Evolutionary conservation across 2,888 invertebrate species (phyloP), one percentile per base, ranked within the genome.

Genomic region (Meteorus cinctellus): DNA sequence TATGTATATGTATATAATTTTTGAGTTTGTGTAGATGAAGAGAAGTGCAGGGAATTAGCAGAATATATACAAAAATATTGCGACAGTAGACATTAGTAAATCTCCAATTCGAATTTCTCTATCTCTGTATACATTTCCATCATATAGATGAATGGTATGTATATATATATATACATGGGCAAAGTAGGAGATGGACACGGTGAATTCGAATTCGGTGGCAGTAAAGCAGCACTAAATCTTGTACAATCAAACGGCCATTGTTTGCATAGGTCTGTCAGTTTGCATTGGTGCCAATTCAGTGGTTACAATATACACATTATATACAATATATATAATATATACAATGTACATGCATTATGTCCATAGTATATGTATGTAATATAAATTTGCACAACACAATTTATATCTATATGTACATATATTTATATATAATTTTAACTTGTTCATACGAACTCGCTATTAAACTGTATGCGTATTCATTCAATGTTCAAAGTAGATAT

Each of bases 241-340:
- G 84, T 83, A 85, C 85, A 85, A 87, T 87, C 86, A 87, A 87
- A 86, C 79, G 82, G 84, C 85, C 83, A 87, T 86, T 86, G 86
- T 86, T 86, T 85, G 83, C 82, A 81, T 83, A 85, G 86, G 84
- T 86, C 84, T 83, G 85, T 85, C 83, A 83, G 84, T 82, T 82
- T 80, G 78, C 41, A 72, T 74, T 84, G 82, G 83, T 86, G 84
- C 85, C 84, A 82, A 86, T 85, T 84, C 83, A 74, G 72, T 77
- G 76, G 77, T 78, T 79, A 75, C 71, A 75, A 75, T 70, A 71
- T 62, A 74, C 27, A 68, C 69, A 62, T 31, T n/a, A 48, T 51
- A 68, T 31, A 34, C 8, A 8, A 68, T 31, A 34, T 34, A 8
- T 79, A 75, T 66, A 75, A 71, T 70, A 71, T 62, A 69, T 41